Evolutionary conservation across 2,888 invertebrate genomes (phyloP), one percentile per base, ranked within the genome.

Genomic region (Allacma fusca): DNA sequence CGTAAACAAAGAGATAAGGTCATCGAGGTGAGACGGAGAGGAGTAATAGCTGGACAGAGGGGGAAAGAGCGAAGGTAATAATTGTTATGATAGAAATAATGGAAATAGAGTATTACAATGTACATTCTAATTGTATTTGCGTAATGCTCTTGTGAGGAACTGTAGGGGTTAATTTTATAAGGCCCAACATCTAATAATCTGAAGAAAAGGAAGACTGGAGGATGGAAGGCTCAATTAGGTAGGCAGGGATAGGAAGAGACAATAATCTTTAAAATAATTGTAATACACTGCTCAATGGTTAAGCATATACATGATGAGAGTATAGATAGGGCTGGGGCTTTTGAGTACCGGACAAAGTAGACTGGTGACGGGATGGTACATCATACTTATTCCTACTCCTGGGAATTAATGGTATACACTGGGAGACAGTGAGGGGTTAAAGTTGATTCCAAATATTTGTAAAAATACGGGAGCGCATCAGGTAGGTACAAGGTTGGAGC

Each of bases 401-500:
- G 34, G 34, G 16, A 50, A 19, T 50, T 50, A 50, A n/a, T 50
- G 16, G 50, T 50, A 50, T 50, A 50, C 5, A 50, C 4, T 13
- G 50, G 50, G 50, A 50, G 50, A 50, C 50, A 50, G 19, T 50
- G 50, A 50, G 50, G 19, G n/a, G 50, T 50, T 50, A 50, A 40
- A 29, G 24, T 26, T 59, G 68, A 68, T 74, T 74, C 62, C 74
- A 68, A 74, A 73, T 77, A 74, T 77, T 77, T 74, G 74, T 75
- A 74, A 75, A 71, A 78, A 74, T 78, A 75, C 78, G 68, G 75
- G 75, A 78, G 77, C 76, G 76, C 72, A 73, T 75, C 77, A 74
- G 79, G 78, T 80, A 80, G 79, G 78, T 79, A 76, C 62, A 43
- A 50, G 50, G 43, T 43, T 57, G 40, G 67, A 34, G 69, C 77